phyloP scores from a whole-genome alignment of 2,113 vertebrate species.

The Sialia sialis region DNA sequence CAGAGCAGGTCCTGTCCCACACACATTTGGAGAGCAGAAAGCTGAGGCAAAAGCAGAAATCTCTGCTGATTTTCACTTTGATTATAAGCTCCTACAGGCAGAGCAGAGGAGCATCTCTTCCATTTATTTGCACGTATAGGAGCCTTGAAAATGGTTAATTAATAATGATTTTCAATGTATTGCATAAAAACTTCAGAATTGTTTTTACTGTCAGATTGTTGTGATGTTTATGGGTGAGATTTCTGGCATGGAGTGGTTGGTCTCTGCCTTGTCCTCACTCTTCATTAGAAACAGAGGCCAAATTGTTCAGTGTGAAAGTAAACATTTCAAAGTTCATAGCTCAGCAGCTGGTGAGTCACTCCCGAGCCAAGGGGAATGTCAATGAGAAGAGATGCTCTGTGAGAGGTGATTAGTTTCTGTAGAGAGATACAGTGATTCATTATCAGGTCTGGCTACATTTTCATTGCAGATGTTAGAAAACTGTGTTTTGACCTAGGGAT shows the following conservation, averaged over 20 bases:
- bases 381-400: background rate
- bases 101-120: background rate
- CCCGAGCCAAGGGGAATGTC: slow-evolving; percentile 3
- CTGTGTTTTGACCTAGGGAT: background rate
- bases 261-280: background rate
- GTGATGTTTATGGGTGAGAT: background rate
- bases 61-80: background rate
- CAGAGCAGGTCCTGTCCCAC: background rate
- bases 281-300: background rate
- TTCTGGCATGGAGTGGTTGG: background rate
- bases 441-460: slow-evolving; percentile 14
- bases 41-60: background rate
- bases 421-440: slow-evolving; percentile 22
- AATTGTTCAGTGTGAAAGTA: background rate
- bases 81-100: background rate
- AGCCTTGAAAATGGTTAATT: background rate
- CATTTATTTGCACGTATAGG: rapidly evolving
- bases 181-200: background rate
- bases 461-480: slow-evolving; percentile 35
- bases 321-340: slow-evolving; percentile 51
- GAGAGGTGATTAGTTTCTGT: slow-evolving; percentile 31
- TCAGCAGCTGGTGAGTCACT: slow-evolving; percentile 51
- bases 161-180: background rate
- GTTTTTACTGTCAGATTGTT: background rate
- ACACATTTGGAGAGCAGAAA: background rate